Conservation (phyloP, 1,140 invertebrate species). For the Leptonema lineaticorne region DNA sequence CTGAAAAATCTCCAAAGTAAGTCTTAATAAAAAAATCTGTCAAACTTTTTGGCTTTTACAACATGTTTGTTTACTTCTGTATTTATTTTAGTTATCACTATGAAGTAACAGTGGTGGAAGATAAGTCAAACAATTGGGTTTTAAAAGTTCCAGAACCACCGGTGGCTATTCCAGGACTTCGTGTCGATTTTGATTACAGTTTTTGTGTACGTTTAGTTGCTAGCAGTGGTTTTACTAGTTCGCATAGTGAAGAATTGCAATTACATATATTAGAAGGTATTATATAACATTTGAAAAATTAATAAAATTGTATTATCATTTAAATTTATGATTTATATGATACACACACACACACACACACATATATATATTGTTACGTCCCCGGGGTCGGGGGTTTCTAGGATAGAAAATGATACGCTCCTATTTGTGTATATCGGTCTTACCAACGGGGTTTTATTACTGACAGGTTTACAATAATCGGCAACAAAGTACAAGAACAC, state of each 20-base stretch:
- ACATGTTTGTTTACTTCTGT: constrained; percentile 31
- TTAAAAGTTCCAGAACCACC: constrained; percentile 54
- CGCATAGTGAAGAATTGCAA: constrained; percentile 61
- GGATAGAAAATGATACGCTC: too few relatives aligned
- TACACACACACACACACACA: too few relatives aligned
- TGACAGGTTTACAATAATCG: too few relatives aligned
- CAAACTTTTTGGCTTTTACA: neutral
- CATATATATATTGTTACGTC: too few relatives aligned
- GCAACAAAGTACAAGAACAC: too few relatives aligned
- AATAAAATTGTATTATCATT: too few relatives aligned
- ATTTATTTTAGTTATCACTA: constrained; percentile 59
- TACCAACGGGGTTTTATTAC: too few relatives aligned
- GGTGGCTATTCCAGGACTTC: constrained; percentile 58
- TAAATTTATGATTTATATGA: too few relatives aligned
- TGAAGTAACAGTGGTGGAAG: constrained; percentile 64
- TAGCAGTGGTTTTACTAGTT: constrained; percentile 64
- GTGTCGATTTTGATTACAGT: constrained; percentile 58
- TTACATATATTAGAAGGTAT: constrained; percentile 52
- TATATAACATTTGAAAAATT: neutral
- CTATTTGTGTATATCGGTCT: too few relatives aligned
- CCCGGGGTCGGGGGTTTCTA: too few relatives aligned
- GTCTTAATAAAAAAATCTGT: constrained; percentile 3
- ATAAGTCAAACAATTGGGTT: constrained; percentile 54
- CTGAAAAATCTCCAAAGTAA: neutral
- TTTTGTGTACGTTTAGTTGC: constrained; percentile 66